Evolutionary conservation across 2,797 vertebrate genomes (phyloP), one percentile per base, ranked within the genome.

Genomic region (Gymnodraco acuticeps): DNA sequence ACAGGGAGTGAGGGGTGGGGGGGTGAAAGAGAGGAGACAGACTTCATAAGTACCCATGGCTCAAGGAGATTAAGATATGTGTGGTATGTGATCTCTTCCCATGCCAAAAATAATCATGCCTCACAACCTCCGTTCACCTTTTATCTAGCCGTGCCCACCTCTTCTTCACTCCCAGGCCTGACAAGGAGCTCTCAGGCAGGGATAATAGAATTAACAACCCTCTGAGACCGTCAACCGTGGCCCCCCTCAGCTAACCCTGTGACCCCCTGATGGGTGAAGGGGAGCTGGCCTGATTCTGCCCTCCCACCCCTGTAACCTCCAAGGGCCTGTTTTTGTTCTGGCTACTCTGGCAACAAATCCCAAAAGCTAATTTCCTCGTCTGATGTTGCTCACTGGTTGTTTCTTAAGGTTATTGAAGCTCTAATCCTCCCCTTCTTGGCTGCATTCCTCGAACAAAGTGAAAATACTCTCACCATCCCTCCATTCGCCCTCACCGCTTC

Each of bases 151-250:
- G 2, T 41, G 41, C 67, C 83, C 83, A 31, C 74, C 70, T 77
- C 54, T 46, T 78, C 85, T 77, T 73, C 70, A 38, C 75, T 73
- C 69, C 77, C 63, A 53, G 72, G 63, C 80, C 72, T 61, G 78
- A 90, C 89, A 89, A 89, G 89, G 74, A 89, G 87, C 79, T 90
- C 81, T 91, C 76, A 82, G 87, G 77, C 88, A 77, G 73, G 78
- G 70, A 91, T 93, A 93, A 94, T 89, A 91, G 88, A 92, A 94
- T 93, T 91, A 94, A 90, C 89, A 88, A 86, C 75, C 87, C 87
- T 78, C 51, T 81, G 85, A 78, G 78, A 86, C 70, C 41, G 38
- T 87, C 85, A 88, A 88, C 80, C 64, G 45, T 83, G 80, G 91
- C 70, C 69, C 80, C 64, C 68, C 16, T 17, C 75, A 71, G 64